phyloP scores from a whole-genome alignment of 2,113 vertebrate species.

The Ophiodon elongatus region DNA sequence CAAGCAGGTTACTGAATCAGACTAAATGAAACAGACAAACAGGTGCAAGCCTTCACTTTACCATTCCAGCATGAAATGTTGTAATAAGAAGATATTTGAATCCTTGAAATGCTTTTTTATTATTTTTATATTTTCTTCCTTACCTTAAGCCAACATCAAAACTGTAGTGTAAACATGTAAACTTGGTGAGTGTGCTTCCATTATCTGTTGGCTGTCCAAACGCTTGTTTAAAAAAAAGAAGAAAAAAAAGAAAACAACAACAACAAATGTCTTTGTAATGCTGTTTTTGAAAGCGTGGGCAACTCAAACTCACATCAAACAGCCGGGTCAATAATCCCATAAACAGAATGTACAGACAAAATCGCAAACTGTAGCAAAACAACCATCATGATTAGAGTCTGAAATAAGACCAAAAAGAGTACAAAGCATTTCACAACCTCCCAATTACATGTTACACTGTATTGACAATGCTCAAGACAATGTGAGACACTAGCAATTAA shows the following conservation, averaged over 20 bases:
- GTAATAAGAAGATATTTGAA: conserved; percentile 75
- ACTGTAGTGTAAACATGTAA: conserved; percentile 82
- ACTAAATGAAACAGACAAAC: conserved; percentile 85
- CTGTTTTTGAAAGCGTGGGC: conserved; percentile 60
- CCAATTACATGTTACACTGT: conserved; percentile 48
- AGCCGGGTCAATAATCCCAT: conserved; percentile 47
- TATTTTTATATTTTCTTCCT: conserved; percentile 27
- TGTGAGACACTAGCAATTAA: conserved; percentile 61
- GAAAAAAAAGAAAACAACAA: conserved; percentile 49
- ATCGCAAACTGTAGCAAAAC: conserved; percentile 64
- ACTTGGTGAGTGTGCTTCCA: conserved; percentile 85
- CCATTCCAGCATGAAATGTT: conserved; percentile 69
- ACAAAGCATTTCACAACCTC: conserved; percentile 64
- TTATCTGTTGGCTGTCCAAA: conserved; percentile 77
- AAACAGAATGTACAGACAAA: conserved; percentile 62
- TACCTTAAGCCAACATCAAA: conserved; percentile 76
- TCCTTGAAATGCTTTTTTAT: conserved; percentile 37
- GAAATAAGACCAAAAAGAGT: conserved; percentile 67
- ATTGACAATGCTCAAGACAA: conserved; percentile 67
- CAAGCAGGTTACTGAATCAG: conserved; percentile 80
- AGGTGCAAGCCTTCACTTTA: conserved; percentile 84
- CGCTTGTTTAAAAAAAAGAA: conserved; percentile 47
- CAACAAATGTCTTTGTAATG: conserved; percentile 55
- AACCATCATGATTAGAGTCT: conserved; percentile 59
- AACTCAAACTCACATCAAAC: conserved; percentile 70